Conservation (phyloP, 2,797 vertebrate genomes). For the Micromesistius poutassou region DNA sequence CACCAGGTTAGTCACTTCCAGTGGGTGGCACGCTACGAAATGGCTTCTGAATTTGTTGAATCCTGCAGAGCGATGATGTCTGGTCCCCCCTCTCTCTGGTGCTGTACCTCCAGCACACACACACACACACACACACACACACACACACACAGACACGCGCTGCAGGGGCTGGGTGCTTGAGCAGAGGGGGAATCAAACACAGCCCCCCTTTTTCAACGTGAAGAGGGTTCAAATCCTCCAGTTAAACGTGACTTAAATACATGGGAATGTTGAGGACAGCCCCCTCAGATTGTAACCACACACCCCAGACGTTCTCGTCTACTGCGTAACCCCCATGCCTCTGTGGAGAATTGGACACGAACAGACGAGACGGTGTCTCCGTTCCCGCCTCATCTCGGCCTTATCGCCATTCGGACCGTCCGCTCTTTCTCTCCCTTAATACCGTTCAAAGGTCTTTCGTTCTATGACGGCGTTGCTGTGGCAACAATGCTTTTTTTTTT, state of each 20-base stretch:
- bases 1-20: background rate
- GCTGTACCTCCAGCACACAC: background rate
- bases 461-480: constrained; percentile 72
- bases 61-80: background rate
- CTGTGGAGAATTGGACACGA: background rate
- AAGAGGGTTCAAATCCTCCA: background rate
- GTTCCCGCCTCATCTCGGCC: constrained; percentile 42
- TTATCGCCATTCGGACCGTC: constrained; percentile 53
- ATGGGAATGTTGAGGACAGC: background rate
- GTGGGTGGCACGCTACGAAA: constrained; percentile 1
- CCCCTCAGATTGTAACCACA: background rate
- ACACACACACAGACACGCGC: background rate
- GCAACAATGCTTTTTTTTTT: constrained; percentile 65
- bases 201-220: background rate
- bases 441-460: constrained; percentile 74
- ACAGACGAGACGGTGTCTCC: constrained; percentile 11
- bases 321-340: background rate
- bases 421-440: constrained; percentile 63
- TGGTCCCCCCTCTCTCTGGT: background rate
- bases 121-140: background rate
- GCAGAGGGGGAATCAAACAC: background rate
- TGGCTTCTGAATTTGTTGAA: background rate
- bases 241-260: background rate
- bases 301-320: background rate
- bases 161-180: background rate